Conservation (phyloP, 2,888 invertebrate species). For the Melanotus villosus region DNA sequence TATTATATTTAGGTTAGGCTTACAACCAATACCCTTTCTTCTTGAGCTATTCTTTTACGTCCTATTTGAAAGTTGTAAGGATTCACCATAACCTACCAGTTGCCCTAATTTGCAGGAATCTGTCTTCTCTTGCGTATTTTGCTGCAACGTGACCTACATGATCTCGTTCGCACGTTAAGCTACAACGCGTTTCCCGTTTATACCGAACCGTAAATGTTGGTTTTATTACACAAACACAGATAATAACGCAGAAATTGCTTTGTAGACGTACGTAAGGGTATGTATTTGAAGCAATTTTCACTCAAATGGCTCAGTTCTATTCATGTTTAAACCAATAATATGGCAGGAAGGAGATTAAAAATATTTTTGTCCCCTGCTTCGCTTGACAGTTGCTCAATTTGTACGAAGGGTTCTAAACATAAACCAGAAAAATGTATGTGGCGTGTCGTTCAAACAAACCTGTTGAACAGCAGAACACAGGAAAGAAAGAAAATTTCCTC, state of each 20-base stretch:
- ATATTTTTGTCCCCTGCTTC: background rate
- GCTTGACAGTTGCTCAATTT: background rate
- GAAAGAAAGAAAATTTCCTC: no score
- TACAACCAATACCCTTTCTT: background rate
- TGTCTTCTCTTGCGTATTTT: constrained; percentile 18
- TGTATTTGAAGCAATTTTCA: constrained; percentile 15
- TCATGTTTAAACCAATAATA: constrained; percentile 1
- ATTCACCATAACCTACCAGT: constrained; percentile 4
- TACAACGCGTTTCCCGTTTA: constrained; percentile 18
- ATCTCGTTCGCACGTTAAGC: constrained; percentile 14
- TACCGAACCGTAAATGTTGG: constrained; percentile 25
- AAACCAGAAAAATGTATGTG: no score
- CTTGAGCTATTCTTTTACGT: background rate
- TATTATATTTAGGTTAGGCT: constrained; percentile 8
- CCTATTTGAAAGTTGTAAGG: constrained; percentile 9
- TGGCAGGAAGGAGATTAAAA: background rate
- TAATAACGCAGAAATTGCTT: constrained; percentile 26
- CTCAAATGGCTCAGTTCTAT: constrained; percentile 4
- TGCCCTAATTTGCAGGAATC: constrained; percentile 9
- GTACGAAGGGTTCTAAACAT: no score
- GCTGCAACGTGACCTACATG: constrained; percentile 23
- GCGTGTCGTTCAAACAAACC: no score
- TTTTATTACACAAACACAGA: constrained; percentile 27
- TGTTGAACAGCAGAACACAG: no score
- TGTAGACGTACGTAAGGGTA: constrained; percentile 12